Evolutionary conservation across 2,113 vertebrate genomes (phyloP), one percentile per base, ranked within the genome.

Genomic region (Baryphthengus martii): DNA sequence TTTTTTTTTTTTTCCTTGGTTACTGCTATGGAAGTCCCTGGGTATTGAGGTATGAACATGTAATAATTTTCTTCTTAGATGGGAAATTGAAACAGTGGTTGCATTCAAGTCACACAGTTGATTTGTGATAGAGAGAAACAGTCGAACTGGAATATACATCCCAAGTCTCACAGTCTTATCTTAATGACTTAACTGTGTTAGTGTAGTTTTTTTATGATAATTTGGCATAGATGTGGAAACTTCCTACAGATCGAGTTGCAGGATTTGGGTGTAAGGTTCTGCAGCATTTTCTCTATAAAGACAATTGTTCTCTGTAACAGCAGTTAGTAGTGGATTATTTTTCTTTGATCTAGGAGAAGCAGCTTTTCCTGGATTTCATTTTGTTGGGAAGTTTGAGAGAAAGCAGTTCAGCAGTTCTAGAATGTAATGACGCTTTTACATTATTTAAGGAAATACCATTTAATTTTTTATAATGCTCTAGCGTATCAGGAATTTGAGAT

Each of bases 401-500:
- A 75, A 81, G 80, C 49, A 93, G 44, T 85, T 95, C 44, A 88
- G 52, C 11, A 21, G 40, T 95, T 12, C 31, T 84, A 45, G 92
- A 93, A 78, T 68, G 47, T 56, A 75, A 68, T 7, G 73, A 53
- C 40, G 12, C 85, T 92, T 87, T 58, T 96, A 58, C 88, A 92
- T 95, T 96, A 96, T 97, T 96, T 93, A 96, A 93, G 79, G 29
- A 96, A 89, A 88, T 88, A 20, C 59, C 55, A 37, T 31, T 97
- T 90, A 97, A 96, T 96, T 95, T 96, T 96, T 97, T 94, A 96
- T 96, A 79, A 66, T 70, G 88, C 58, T 94, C 70, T 93, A 73
- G 62, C 45, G 2, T 96, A 92, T 42, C 65, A 87, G 83, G 83
- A 94, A 96, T 90, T 89, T 44, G 96, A 96, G 96, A 93, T 91